phyloP scores from a whole-genome alignment of 2,888 invertebrate species.

The Ephialtes manifestator region DNA sequence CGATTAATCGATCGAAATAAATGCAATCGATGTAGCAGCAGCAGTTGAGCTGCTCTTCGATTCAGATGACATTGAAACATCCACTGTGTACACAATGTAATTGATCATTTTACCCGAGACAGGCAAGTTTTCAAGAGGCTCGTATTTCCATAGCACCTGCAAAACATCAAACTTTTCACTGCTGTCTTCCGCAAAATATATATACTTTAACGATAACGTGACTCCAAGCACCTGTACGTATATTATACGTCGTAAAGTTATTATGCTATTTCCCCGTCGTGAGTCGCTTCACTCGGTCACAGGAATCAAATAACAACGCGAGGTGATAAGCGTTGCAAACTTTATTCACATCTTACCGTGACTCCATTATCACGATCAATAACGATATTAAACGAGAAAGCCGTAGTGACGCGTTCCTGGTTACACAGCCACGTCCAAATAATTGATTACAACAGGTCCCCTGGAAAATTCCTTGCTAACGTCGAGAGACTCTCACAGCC shows the following conservation, averaged over 20 bases:
- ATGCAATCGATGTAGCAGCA: not conserved
- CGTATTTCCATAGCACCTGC: slow-evolving; percentile 60
- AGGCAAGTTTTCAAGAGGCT: slow-evolving; percentile 46
- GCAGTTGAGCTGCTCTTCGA: slow-evolving; percentile 21
- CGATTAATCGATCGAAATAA: not conserved
- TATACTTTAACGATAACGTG: slow-evolving; percentile 36
- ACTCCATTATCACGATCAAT: slow-evolving; percentile 28
- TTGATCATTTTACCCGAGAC: slow-evolving; percentile 36
- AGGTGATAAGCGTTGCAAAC: slow-evolving; percentile 31
- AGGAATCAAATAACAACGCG: slow-evolving; percentile 4
- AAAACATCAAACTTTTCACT: slow-evolving; percentile 51
- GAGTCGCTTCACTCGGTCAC: not conserved
- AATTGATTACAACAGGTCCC: slow-evolving; percentile 33
- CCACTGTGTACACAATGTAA: not conserved
- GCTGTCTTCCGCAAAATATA: slow-evolving; percentile 27
- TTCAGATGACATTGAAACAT: slow-evolving; percentile 27
- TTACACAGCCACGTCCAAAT: slow-evolving; percentile 16
- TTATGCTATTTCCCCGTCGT: not conserved
- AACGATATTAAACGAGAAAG: slow-evolving; percentile 24
- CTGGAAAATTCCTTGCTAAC: slow-evolving; percentile 18
- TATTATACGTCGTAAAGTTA: not conserved
- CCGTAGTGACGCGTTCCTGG: not conserved
- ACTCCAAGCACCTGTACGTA: slow-evolving; percentile 53
- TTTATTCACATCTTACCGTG: slow-evolving; percentile 7
- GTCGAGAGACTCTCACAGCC: slow-evolving; percentile 18